Percentiles rank a stretch among this genome's conserved stretches.
Evolutionary conservation across 1,140 invertebrate genomes (phyloP).

Genomic region (Apis cerana): DNA sequence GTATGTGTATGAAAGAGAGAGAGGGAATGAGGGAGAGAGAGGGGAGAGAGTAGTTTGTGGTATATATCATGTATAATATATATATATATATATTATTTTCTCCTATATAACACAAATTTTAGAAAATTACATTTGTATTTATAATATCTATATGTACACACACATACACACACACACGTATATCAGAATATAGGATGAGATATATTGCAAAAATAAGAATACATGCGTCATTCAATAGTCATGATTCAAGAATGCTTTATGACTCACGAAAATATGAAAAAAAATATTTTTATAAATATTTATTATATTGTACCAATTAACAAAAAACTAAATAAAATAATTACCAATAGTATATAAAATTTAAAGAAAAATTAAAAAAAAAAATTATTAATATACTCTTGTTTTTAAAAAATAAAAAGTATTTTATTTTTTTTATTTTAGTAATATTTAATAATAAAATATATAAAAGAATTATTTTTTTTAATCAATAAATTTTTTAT

Average conservation of each 20-base stretch:
- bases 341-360: neutral
- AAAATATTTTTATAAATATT: neutral
- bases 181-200: too few species aligned
- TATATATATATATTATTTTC: too few species aligned
- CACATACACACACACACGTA: too few species aligned
- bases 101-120: too few species aligned
- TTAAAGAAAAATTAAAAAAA: neutral
- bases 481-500: too few species aligned
- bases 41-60: too few species aligned
- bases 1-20: too few species aligned
- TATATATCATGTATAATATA: too few species aligned
- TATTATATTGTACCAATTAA: neutral
- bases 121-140: neutral
- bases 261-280: neutral
- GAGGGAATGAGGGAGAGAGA: too few species aligned
- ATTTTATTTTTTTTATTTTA: neutral
- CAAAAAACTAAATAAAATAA: neutral
- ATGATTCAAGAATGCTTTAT: neutral
- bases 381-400: neutral
- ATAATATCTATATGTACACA: neutral
- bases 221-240: conserved; percentile 7
- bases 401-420: too few species aligned
- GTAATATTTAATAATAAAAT: neutral
- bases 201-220: too few species aligned
- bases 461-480: neutral